A percentile compares a stretch with the other conserved stretches of the same genome.
phyloP scores from a whole-genome alignment of 1,140 invertebrate species.

The Drosophila sechellia region DNA sequence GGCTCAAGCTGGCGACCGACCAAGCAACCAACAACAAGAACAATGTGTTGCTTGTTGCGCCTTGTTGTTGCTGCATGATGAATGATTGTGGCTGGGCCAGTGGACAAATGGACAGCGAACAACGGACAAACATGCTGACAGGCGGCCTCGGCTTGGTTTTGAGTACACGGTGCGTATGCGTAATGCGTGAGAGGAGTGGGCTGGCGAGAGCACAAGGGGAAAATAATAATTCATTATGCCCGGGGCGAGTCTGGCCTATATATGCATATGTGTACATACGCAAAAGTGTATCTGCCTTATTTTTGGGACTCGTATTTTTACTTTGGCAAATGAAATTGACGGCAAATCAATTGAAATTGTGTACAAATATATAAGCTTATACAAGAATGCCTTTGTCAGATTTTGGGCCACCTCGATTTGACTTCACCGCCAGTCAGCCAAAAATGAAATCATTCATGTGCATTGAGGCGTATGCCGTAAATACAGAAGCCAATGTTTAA shows the following conservation, averaged over 20 bases:
- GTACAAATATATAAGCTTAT: slow-evolving; percentile 27
- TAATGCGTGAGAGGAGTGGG: slow-evolving; percentile 42
- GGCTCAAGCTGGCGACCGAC: slow-evolving; percentile 24
- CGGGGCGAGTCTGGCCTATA: slow-evolving; percentile 41
- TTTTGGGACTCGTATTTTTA: slow-evolving; percentile 40
- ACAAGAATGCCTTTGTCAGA: slow-evolving; percentile 28
- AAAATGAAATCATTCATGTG: slow-evolving; percentile 74
- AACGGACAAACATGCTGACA: slow-evolving; percentile 68
- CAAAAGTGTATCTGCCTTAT: slow-evolving; percentile 22
- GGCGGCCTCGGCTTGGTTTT: slow-evolving; percentile 46
- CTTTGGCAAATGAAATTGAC: slow-evolving; percentile 71
- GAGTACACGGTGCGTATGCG: slow-evolving; percentile 64
- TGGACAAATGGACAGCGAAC: slow-evolving; percentile 29
- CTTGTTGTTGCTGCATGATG: slow-evolving; percentile 60
- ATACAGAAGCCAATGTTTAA: slow-evolving; percentile 25
- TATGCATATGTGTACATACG: slow-evolving; percentile 5
- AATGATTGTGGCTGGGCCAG: slow-evolving; percentile 68
- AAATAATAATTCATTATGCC: slow-evolving; percentile 78
- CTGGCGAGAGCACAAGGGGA: neutral
- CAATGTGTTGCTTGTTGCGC: slow-evolving; percentile 54
- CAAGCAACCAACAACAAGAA: slow-evolving; percentile 23
- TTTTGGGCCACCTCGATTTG: slow-evolving; percentile 38
- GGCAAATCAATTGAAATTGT: slow-evolving; percentile 80
- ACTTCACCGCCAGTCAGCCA: slow-evolving; percentile 22
- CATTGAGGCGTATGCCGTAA: slow-evolving; percentile 49